phyloP scores from a whole-genome alignment of 1,140 invertebrate species.

The Neodiprion virginianus region DNA sequence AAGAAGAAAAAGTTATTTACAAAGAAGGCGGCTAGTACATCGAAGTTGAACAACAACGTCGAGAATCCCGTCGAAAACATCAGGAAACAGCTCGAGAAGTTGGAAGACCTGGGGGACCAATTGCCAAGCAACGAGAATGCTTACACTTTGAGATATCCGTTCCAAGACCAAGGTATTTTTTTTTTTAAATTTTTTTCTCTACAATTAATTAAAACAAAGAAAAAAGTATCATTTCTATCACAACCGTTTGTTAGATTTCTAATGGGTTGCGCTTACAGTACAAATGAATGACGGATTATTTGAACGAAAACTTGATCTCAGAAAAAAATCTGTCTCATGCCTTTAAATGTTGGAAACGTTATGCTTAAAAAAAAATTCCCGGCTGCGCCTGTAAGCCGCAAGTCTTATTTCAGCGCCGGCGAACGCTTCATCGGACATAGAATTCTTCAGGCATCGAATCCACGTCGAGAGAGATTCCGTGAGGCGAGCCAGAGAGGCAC shows the following conservation, averaged over 20 bases:
- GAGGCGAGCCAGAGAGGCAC: conserved; percentile 73
- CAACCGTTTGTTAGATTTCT: no score
- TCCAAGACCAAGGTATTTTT: conserved; percentile 69
- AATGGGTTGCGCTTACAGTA: no score
- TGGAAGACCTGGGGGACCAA: conserved; percentile 82
- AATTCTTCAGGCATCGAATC: conserved; percentile 81
- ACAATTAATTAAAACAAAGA: background rate
- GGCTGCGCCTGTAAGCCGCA: no score
- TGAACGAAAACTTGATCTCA: no score
- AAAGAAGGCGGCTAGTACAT: conserved; percentile 68
- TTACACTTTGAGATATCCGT: conserved; percentile 77
- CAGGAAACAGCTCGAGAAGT: conserved; percentile 75
- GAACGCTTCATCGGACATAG: conserved; percentile 70
- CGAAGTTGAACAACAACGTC: conserved; percentile 63
- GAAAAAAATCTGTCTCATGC: background rate
- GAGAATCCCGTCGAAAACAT: conserved; percentile 78
- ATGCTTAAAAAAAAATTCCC: background rate
- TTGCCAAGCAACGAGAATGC: conserved; percentile 74
- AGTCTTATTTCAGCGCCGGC: conserved; percentile 46
- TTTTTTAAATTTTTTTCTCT: background rate
- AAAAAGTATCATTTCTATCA: no score
- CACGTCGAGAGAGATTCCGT: conserved; percentile 80
- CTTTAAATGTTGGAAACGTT: background rate
- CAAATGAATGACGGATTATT: no score
- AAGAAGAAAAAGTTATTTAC: conserved; percentile 48